Evolutionary conservation across 2,888 invertebrate species (phyloP), one percentile per base, ranked within the genome.

Genomic region (Calliphora vomitoria): DNA sequence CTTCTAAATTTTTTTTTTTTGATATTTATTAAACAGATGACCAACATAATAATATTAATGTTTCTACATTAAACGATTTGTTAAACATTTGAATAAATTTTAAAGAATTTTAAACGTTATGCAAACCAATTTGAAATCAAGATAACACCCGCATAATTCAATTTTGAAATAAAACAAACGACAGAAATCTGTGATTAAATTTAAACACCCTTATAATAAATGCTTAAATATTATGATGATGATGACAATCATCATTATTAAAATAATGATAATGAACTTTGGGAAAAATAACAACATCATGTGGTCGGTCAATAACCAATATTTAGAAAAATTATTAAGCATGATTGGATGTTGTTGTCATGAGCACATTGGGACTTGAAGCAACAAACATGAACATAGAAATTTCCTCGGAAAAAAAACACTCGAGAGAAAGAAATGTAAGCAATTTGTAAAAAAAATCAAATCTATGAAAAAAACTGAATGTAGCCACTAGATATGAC

Each of bases 301-400:
- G 69, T 82, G 74, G 82, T 82, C 75, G 74, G 82, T 76, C 75
- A 69, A 69, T 69, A 82, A 76, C 50, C 76, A 82, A 76, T 62
- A 83, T 64, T 64, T 15, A 15, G 53, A 74, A 69, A 82, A 76
- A 69, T 78, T 83, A 66, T 83, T 72, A 64, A 78, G 41, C 72
- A 78, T 78, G 78, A 66, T 64, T 78, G 72, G 72, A 71, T 50
- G 35, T 72, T 72, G 15, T 55, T 55, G 35, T 69, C 47, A 50
- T 18, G 10, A 8, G 10, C 11, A 18, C 38, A 38, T 20, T 53
- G 18, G 53, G 13, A 18, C 18, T 8, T 71, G 13, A 15, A 25
- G 25, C n/a, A 50, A 2, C 18, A 71, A 2, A 35, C 13, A 31
- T 69, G 15, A 44, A 44, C 10, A 69, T 11, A 25, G 35, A 62